Conservation (phyloP, 2,888 invertebrate genomes). For the Lasioglossum pauxillum region DNA sequence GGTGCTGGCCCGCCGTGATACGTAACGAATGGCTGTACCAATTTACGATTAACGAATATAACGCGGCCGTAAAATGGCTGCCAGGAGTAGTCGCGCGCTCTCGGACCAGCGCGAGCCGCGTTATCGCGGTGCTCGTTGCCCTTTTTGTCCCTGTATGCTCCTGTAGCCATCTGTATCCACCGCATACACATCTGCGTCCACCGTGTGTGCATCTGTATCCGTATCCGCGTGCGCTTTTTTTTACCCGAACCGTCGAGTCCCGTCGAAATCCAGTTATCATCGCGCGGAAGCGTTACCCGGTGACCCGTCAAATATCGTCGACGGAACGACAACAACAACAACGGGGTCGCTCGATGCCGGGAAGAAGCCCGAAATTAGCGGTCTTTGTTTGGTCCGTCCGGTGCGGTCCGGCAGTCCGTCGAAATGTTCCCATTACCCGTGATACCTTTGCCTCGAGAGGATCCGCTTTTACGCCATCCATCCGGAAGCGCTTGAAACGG, state of each 20-base stretch:
- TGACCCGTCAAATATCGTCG: neutral
- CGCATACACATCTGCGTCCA: neutral
- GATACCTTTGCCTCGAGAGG: slow-evolving; percentile 14
- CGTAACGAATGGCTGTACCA: slow-evolving; percentile 21
- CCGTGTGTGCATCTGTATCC: neutral
- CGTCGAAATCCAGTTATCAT: slow-evolving; percentile 7
- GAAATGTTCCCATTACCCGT: neutral
- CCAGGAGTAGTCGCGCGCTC: neutral
- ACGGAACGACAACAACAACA: neutral
- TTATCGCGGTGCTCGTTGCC: neutral
- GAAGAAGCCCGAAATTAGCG: slow-evolving; percentile 19
- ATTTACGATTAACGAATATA: slow-evolving; percentile 36
- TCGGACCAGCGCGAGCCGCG: neutral
- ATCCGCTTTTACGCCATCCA: slow-evolving; percentile 41
- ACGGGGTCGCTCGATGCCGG: slow-evolving; percentile 19
- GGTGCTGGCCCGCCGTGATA: slow-evolving; percentile 13
- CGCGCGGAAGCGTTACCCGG: neutral
- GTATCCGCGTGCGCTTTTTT: neutral
- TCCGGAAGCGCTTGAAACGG: slow-evolving; percentile 27
- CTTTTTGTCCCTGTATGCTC: neutral
- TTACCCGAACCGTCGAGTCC: neutral
- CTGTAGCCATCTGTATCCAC: neutral
- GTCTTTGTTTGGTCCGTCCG: slow-evolving; percentile 7
- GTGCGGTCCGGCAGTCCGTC: neutral
- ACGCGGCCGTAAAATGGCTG: slow-evolving; percentile 24